Conservation (phyloP, 1,140 invertebrate species). For the Oedothorax gibbosus region DNA sequence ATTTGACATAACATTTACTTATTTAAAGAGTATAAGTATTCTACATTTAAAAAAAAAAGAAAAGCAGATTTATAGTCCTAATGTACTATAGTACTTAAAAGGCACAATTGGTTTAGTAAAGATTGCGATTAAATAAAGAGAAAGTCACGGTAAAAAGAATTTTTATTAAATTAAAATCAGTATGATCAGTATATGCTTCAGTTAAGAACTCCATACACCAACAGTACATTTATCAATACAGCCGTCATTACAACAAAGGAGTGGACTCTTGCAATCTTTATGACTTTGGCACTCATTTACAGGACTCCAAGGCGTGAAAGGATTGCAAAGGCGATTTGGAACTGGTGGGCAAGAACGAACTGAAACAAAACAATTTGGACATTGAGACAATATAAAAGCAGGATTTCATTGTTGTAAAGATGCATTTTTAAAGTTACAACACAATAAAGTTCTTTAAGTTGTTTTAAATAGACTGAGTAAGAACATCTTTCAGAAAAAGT, state of each 20-base stretch:
- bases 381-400: background rate
- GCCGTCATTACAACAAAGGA: conserved; percentile 48
- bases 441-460: background rate
- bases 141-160: too few species aligned
- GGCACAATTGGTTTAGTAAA: too few species aligned
- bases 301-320: conserved; percentile 43
- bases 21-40: too few species aligned
- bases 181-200: background rate
- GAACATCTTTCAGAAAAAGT: background rate
- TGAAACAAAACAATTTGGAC: background rate
- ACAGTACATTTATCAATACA: conserved; percentile 37
- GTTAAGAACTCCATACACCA: conserved; percentile 30
- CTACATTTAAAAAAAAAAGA: too few species aligned
- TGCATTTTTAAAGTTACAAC: too few species aligned
- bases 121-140: too few species aligned
- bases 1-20: too few species aligned
- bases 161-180: too few species aligned
- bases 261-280: conserved; percentile 41
- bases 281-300: conserved; percentile 47
- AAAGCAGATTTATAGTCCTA: too few species aligned
- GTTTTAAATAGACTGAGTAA: background rate
- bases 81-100: too few species aligned
- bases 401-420: too few species aligned
- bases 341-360: conserved; percentile 20
- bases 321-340: conserved; percentile 26